Conservation (phyloP, 2,888 invertebrate genomes). For the Loripinus fragilis region DNA sequence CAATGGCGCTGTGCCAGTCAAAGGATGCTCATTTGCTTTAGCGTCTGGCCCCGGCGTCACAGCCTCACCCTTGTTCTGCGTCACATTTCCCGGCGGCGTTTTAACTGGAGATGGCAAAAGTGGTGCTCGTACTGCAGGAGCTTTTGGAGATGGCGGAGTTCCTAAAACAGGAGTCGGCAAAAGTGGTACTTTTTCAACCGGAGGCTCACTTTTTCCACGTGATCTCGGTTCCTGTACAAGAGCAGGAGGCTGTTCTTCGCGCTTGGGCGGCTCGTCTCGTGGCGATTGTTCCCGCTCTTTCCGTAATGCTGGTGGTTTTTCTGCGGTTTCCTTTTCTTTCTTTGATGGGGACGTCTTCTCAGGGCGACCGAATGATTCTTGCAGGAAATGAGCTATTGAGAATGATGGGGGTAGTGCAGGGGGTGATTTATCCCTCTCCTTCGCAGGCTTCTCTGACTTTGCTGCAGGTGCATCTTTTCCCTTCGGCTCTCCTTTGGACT, state of each 20-base stretch:
- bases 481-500: neutral
- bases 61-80: neutral
- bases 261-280: neutral
- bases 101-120: too few species aligned
- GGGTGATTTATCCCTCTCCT: neutral
- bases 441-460: neutral
- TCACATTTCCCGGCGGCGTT: too few species aligned
- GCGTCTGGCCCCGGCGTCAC: neutral
- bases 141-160: too few species aligned
- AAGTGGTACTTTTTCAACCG: too few species aligned
- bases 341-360: neutral
- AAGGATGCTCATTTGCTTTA: neutral
- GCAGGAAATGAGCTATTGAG: neutral
- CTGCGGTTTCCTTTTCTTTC: neutral
- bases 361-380: neutral
- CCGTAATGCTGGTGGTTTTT: neutral
- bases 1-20: conserved; percentile 8
- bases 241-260: neutral
- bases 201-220: too few species aligned
- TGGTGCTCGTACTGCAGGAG: too few species aligned
- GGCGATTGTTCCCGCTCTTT: too few species aligned
- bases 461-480: neutral
- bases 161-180: too few species aligned
- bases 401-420: neutral
- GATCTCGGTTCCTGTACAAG: too few species aligned